Percentiles rank a stretch among this genome's conserved stretches.
phyloP scores from a whole-genome alignment of 2,888 invertebrate species.

The Nowickia ferox region DNA sequence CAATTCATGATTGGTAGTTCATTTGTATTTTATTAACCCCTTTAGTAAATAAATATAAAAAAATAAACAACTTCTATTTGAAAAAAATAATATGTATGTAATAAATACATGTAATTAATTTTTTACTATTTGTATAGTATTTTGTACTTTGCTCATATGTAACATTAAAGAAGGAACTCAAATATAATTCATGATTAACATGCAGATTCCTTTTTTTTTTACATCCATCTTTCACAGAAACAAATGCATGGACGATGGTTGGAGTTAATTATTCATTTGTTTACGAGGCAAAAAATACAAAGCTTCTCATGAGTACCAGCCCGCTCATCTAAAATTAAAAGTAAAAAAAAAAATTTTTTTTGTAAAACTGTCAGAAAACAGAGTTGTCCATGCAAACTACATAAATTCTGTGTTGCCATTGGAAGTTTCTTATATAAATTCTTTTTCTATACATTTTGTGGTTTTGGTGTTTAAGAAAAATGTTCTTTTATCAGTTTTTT shows the following conservation, averaged over 20 bases:
- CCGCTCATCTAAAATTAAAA: conserved; percentile 16
- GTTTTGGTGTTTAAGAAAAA: conserved; percentile 20
- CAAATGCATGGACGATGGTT: conserved; percentile 3
- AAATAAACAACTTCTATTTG: no score
- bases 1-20: no score
- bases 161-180: no score
- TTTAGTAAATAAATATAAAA: no score
- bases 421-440: conserved; percentile 13
- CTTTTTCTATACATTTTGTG: conserved; percentile 10
- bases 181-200: no score
- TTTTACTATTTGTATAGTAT: no score
- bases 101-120: no score
- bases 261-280: conserved; percentile 18
- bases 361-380: conserved; percentile 20
- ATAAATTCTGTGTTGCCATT: conserved; percentile 19
- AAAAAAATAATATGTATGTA: no score
- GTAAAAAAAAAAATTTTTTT: conserved; percentile 2
- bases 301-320: conserved; percentile 13
- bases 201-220: conserved; percentile 2
- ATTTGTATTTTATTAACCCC: no score
- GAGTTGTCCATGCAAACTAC: conserved; percentile 11
- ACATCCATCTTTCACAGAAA: conserved; percentile 12
- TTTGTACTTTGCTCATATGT: no score
- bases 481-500: conserved; percentile 1
- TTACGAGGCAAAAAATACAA: conserved; percentile 13